Evolutionary conservation across 2,888 invertebrate species (phyloP).

Genomic region (Callinectes sapidus): DNA sequence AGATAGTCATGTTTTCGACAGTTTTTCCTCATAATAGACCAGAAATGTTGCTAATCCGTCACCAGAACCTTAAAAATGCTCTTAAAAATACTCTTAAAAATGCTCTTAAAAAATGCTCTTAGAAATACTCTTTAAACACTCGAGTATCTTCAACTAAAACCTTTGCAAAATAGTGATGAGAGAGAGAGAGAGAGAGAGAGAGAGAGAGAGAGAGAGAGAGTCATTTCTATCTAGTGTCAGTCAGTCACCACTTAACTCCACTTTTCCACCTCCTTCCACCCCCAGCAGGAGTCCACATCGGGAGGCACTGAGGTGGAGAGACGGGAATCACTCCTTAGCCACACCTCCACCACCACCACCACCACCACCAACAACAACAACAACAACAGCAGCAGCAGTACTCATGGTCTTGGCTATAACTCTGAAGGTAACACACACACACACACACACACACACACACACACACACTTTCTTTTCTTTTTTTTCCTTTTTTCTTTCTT

Average conservation of each 20-base stretch:
- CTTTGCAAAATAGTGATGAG: too few relatives aligned
- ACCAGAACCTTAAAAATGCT: too few relatives aligned
- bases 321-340: slow-evolving; percentile 7
- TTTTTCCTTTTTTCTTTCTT: too few relatives aligned
- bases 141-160: too few relatives aligned
- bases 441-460: background rate
- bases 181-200: background rate
- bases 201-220: background rate
- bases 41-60: too few relatives aligned
- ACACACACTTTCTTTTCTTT: too few relatives aligned
- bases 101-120: too few relatives aligned
- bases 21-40: too few relatives aligned
- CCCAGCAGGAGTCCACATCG: slow-evolving; percentile 6
- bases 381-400: slow-evolving; percentile 1
- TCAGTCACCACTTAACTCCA: background rate
- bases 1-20: too few relatives aligned
- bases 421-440: slow-evolving; percentile 45
- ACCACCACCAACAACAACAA: background rate
- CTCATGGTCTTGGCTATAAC: slow-evolving; percentile 55
- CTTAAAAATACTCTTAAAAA: too few relatives aligned
- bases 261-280: background rate
- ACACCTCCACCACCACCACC: background rate
- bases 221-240: background rate
- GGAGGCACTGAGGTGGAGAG: slow-evolving; percentile 36
- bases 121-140: too few relatives aligned